Evolutionary conservation across 2,797 vertebrate species (phyloP), one percentile per base, ranked within the genome.

Genomic region (Acanthiza pusilla): DNA sequence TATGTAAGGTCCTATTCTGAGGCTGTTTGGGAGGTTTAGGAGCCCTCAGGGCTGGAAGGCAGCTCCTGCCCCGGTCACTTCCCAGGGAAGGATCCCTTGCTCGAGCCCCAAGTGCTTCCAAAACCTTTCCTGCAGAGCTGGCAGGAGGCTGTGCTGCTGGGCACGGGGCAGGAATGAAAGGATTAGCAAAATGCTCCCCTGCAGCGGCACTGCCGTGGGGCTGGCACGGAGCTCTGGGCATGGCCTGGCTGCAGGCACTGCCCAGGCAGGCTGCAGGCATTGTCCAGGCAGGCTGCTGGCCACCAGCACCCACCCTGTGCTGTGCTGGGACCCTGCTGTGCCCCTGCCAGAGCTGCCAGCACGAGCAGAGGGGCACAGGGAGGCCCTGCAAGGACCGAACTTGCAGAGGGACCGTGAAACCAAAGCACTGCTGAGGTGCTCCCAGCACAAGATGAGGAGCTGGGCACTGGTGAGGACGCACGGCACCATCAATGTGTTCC

Each of bases 281-380:
- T 65, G 91, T 42, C 72, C 53, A 12, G 74, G 51, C 65, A 77
- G 38, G 86, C 79, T 93, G 79, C 71, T 3, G 32, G 67, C 85
- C 86, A 78, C 51, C 88, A 82, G 77, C 81, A 66, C 42, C 45
- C 51, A 42, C 50, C 58, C 84, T 1, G 5, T 0, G 1, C 84
- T 1, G 4, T 0, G 1, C 16, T 7, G 88, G 36, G 43, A 30
- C 54, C 50, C 79, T 36, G 78, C 78, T 11, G 60, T 10, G 60
- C 8, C 75, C 70, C 85, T 67, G 47, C 80, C 73, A 6, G 72
- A 14, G 51, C 57, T 53, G 83, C 61, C 54, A 67, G 80, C 62
- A 11, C 0, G 0, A 47, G 66, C 70, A 71, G 40, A 7, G 0
- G 0, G 53, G 53, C 77, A 53, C 0, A 0, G 53, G 45, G 51